Conservation (phyloP, 2,797 vertebrate genomes). For the Rallus crepitans region DNA sequence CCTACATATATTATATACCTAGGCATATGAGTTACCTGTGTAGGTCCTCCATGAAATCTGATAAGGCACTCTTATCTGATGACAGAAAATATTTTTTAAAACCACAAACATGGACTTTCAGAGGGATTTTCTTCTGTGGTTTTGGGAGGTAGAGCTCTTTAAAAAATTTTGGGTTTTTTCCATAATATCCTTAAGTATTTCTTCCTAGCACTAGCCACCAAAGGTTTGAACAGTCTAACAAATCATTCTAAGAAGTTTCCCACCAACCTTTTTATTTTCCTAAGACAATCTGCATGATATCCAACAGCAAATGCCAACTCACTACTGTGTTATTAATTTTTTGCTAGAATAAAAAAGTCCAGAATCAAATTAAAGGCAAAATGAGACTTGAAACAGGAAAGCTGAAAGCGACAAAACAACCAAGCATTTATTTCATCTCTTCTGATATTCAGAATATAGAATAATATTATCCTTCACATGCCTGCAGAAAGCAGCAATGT, state of each 20-base stretch:
- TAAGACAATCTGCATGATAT: background rate
- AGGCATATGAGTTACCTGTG: accelerated
- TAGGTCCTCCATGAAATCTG: background rate
- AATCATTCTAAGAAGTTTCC: background rate
- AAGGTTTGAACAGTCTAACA: background rate
- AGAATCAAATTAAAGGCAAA: background rate
- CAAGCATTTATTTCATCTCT: background rate
- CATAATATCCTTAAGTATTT: background rate
- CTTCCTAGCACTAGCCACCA: background rate
- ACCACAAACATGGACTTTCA: background rate
- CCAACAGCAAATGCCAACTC: background rate
- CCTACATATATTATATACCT: background rate
- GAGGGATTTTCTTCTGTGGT: background rate
- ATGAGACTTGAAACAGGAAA: background rate
- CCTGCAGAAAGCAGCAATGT: background rate
- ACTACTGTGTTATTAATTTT: background rate
- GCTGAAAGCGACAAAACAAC: background rate
- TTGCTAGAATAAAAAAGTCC: background rate
- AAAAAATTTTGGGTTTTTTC: background rate
- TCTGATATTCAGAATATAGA: background rate
- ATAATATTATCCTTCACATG: background rate
- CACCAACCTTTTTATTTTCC: background rate
- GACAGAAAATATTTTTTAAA: background rate
- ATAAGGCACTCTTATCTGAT: background rate
- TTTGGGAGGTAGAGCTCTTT: background rate